These are phyloP conservation scores for roundworm (Caenorhabditis elegans) DNA, from an alignment of 1,140 invertebrate genomes.

Conservation along the genomic window WBcel235 BX284603.4:10594001-10594500, in stretches of 20 bases:
- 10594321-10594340: too few species aligned
- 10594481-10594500: slow-evolving; percentile 36
- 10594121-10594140: slow-evolving; percentile 36
- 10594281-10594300: too few species aligned
- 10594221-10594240: neutral
- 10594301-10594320: too few species aligned
- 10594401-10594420: slow-evolving; percentile 30
- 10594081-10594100: neutral
- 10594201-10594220: neutral
- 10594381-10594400: too few species aligned
- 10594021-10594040: neutral
- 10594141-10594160: slow-evolving; percentile 32
- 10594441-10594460: slow-evolving; percentile 12
- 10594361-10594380: too few species aligned
- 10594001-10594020: neutral
- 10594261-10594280: too few species aligned
- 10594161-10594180: neutral
- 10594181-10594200: neutral
- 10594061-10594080: slow-evolving; percentile 33
- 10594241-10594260: slow-evolving; percentile 8
- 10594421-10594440: slow-evolving; percentile 31
- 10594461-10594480: slow-evolving; percentile 24
- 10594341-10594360: too few species aligned
- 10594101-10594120: neutral
- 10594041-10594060: neutral